Evolutionary conservation across 2,888 invertebrate genomes (phyloP).

Genomic region (Drosophila kanekoi): DNA sequence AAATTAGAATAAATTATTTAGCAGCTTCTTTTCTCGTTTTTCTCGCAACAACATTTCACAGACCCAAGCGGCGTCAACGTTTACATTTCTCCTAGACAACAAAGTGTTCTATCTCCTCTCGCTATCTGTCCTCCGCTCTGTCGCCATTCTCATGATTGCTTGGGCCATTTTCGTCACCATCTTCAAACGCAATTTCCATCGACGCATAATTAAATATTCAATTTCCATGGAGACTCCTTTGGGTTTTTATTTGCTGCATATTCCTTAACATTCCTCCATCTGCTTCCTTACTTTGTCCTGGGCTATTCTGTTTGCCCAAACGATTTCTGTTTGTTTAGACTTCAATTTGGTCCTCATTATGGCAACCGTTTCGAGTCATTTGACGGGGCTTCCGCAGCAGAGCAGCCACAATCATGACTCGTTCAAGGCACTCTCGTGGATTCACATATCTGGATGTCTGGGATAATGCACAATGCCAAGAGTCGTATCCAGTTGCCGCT

Average conservation of each 20-base stretch:
- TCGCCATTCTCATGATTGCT: constrained; percentile 32
- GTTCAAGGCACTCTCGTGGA: constrained; percentile 22
- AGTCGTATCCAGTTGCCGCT: constrained; percentile 56
- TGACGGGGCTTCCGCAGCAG: neutral
- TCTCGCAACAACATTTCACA: constrained; percentile 37
- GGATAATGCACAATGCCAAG: constrained; percentile 36
- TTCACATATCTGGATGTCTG: constrained; percentile 33
- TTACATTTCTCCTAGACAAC: constrained; percentile 51
- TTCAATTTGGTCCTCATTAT: constrained; percentile 77
- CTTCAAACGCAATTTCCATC: constrained; percentile 63
- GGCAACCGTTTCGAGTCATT: constrained; percentile 40
- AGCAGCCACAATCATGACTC: constrained; percentile 2
- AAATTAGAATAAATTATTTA: constrained; percentile 75
- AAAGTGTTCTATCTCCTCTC: neutral
- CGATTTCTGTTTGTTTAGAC: constrained; percentile 70
- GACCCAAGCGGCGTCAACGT: constrained; percentile 31
- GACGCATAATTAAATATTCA: constrained; percentile 75
- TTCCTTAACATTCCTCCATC: constrained; percentile 31
- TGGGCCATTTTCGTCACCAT: constrained; percentile 69
- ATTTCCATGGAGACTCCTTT: constrained; percentile 62
- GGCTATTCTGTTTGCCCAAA: constrained; percentile 57
- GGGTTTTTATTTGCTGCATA: constrained; percentile 50
- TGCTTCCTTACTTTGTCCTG: neutral
- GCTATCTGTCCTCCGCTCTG: neutral
- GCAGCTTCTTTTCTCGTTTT: constrained; percentile 43